Base-by-base conservation (phyloP, 2,888 invertebrate genomes). In the Melinaea marsaeus region DNA sequence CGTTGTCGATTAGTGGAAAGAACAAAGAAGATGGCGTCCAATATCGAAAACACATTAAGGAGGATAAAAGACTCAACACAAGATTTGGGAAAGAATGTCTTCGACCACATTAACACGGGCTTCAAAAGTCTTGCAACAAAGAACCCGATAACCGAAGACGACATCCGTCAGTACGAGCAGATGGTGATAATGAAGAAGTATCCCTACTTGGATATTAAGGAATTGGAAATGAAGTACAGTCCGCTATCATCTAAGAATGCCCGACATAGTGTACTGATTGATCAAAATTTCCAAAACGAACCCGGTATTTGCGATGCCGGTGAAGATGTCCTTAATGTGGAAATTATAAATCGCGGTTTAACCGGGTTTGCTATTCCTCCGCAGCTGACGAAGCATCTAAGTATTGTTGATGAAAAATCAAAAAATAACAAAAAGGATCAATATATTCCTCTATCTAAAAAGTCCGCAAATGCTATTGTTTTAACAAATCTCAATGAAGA, bases 141-240 rank as follows among this genome's bases (percentile, higher is more conserved):
- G 55, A 77, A 78, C 61, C 69, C 74, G 13, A 65, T 83, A 7
- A 83, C 69, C 47, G 83, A 83, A n/a, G 77, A 81, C 60, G 84
- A 86, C 60, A 68, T 87, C 0, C 79, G 81, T 2, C 81, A 86
- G 56, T 90, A 84, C 61, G 89, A 88, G 63, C 83, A 85, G 69
- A 69, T 88, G 37, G 89, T 90, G 9, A 85, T 90, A 13, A 86
- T 84, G 85, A 90, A 90, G 67, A 90, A 90, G 68, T 84, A 89
- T 72, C 90, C 90, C 0, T 90, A 84, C 70, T 71, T 90, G 46
- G 90, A 90, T 66, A 65, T 86, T 2, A 85, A 86, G 54, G 86
- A 88, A 58, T 72, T 88, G 13, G 85, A 88, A 62, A 71, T 78
- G 57, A 85, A 83, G 70, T 84, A 77, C 61, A 80, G 80, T 57